Base-by-base conservation (phyloP, 2,113 vertebrate genomes). In the Varanus salvator region DNA sequence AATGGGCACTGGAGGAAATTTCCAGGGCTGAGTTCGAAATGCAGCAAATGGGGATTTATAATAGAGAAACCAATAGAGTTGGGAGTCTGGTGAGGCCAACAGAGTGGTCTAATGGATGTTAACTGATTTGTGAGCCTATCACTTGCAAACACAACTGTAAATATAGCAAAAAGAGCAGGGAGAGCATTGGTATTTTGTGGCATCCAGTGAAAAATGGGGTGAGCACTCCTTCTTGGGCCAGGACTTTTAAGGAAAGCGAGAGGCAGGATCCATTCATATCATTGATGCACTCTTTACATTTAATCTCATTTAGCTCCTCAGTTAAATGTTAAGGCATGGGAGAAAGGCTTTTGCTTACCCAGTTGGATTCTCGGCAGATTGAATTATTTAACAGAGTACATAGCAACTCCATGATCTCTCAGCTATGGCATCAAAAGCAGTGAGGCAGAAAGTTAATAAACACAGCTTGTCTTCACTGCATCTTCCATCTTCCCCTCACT, bases 301-400 rank as follows among this genome's bases (percentile, higher is more conserved):
- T 96, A 93, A 96, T 96, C 95, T 96, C 82, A 34, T 96, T 97
- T 96, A 95, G 93, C 89, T 82, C 64, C 3, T 88, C 97, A 96
- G 97, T 97, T 97, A 97, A 96, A 97, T 96, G 96, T 96, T 96
- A 97, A 97, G 96, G 94, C 90, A 96, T 95, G 38, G 50, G 82
- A 88, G 95, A 95, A 96, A 94, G 94, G 90, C 34, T 85, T 94
- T 94, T 92, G 60, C 92, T 93, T 87, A 78, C 89, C 96, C 92
- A 96, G 96, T 95, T 94, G 94, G 96, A 93, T 92, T 97, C 95
- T 92, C 88, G 91, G n/a, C 94, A 91, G 95, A 96, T 93, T 95
- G 96, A 96, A 96, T 97, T 95, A 96, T 97, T 97, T 97, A 97
- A 97, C 94, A 95, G 95, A 96, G 95, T 96, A 95, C 94, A 92